Evolutionary conservation across 2,113 vertebrate genomes (phyloP).

Genomic region (Rhombomys opimus): DNA sequence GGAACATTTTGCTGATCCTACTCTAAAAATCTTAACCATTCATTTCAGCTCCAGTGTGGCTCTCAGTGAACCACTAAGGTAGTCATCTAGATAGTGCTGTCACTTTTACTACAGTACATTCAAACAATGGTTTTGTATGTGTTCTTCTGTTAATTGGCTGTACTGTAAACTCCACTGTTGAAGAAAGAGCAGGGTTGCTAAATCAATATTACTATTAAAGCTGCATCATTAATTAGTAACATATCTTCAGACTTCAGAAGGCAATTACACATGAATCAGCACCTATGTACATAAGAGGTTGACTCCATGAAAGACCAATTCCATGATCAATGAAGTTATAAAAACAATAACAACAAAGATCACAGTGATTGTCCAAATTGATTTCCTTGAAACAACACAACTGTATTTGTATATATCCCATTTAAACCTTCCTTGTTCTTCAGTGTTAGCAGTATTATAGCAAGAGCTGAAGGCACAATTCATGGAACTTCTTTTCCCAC

Average conservation of each 20-base stretch:
- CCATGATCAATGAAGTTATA: conserved; percentile 7
- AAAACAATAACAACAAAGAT: conserved; percentile 6
- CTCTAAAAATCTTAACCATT: neutral
- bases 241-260: conserved; percentile 22
- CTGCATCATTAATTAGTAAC: conserved; percentile 39
- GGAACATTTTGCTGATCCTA: neutral
- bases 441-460: neutral
- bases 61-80: neutral
- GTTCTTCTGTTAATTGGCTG: conserved; percentile 1
- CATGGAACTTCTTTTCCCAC: neutral
- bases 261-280: neutral
- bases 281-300: neutral
- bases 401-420: neutral
- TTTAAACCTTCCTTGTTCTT: neutral
- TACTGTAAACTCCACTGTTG: neutral
- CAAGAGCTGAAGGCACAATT: neutral
- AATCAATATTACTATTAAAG: conserved; percentile 53
- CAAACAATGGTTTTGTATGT: neutral
- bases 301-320: conserved; percentile 2
- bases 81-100: neutral
- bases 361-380: neutral
- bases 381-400: conserved; percentile 35
- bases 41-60: neutral
- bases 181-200: neutral
- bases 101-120: neutral